A percentile compares a stretch with the other conserved stretches of the same genome.
Evolutionary conservation across 2,113 vertebrate species (phyloP).

Genomic region (Alectura lathami): DNA sequence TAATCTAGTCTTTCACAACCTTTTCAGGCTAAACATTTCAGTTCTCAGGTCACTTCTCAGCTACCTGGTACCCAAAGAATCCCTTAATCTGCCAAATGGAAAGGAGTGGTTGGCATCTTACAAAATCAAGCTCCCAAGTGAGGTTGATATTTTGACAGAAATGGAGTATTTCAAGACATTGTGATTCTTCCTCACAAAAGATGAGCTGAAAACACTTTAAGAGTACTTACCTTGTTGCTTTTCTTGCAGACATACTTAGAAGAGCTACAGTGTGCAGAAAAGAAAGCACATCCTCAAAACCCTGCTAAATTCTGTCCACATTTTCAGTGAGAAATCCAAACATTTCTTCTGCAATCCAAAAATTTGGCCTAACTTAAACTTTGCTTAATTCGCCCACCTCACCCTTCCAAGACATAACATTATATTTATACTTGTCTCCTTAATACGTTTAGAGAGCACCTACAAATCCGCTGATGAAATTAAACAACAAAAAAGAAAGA

Average conservation of each 20-base stretch:
- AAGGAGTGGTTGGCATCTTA: neutral
- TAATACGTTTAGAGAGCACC: constrained; percentile 45
- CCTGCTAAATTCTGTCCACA: neutral
- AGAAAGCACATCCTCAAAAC: neutral
- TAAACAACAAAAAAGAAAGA: constrained; percentile 46
- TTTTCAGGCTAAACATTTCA: neutral
- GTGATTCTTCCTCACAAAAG: neutral
- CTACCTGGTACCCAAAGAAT: neutral
- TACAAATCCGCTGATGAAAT: constrained; percentile 41
- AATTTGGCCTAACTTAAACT: neutral
- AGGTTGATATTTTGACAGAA: neutral
- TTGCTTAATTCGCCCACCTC: neutral
- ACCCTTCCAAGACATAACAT: neutral
- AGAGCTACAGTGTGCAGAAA: neutral
- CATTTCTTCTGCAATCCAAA: neutral
- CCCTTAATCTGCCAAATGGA: neutral
- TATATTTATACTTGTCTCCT: constrained; percentile 35
- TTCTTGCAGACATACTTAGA: neutral
- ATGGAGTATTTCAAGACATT: neutral
- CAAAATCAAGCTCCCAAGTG: neutral
- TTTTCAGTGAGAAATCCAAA: neutral
- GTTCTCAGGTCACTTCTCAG: neutral
- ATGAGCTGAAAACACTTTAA: neutral
- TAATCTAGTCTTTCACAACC: neutral
- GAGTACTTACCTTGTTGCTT: neutral